These are phyloP conservation scores for Parazoanthus atlanticus DNA, from an alignment of 92 coral and sea anemone genomes.

Conservation along the genomic window DNA sequence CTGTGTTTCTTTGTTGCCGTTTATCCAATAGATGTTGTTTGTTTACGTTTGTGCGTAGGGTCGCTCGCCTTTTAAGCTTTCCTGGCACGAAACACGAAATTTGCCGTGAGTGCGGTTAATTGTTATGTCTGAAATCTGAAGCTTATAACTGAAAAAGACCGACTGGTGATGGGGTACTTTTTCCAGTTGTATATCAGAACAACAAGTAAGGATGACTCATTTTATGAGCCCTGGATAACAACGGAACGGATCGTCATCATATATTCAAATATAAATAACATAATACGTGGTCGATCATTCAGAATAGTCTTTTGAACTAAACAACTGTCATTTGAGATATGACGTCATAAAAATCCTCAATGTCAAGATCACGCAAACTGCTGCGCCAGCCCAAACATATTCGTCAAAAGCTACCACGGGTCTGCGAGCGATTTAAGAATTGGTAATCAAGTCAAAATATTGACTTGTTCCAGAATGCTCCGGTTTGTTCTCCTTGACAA, in stretches of 20 bases:
- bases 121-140: neutral
- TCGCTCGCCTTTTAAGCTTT: constrained; percentile 1
- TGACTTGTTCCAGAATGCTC: neutral
- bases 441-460: too few species aligned
- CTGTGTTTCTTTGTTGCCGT: neutral
- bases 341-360: neutral
- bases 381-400: neutral
- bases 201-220: neutral
- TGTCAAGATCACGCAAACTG: neutral
- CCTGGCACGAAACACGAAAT: constrained; percentile 11
- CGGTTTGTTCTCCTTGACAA: neutral
- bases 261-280: too few species aligned
- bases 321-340: neutral
- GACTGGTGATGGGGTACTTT: neutral
- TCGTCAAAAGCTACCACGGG: neutral
- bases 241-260: neutral
- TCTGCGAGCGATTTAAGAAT: neutral
- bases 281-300: neutral
- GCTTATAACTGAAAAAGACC: too few species aligned
- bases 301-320: neutral
- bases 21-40: neutral
- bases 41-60: neutral
- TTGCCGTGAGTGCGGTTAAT: neutral
- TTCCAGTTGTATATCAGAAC: neutral
- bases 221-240: neutral